Conservation (phyloP, 2,113 vertebrate genomes). For the Progne subis region DNA sequence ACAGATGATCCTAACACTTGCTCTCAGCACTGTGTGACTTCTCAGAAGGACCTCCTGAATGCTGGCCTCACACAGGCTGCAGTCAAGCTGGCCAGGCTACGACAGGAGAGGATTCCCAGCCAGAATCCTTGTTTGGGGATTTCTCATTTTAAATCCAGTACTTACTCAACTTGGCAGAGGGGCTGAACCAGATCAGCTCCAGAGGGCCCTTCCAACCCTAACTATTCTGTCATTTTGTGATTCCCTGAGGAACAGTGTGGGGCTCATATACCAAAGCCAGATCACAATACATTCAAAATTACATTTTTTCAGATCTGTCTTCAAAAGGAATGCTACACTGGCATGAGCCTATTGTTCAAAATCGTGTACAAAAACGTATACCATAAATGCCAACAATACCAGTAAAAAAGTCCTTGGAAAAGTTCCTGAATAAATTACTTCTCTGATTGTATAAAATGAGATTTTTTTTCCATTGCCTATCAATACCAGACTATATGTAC, state of each 20-base stretch:
- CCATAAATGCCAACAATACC: neutral
- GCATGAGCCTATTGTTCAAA: neutral
- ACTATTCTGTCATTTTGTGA: neutral
- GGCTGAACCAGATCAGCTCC: neutral
- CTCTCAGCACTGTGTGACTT: accelerated
- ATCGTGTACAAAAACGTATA: neutral
- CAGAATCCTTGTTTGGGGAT: neutral
- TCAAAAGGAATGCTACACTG: neutral
- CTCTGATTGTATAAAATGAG: neutral
- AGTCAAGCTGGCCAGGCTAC: neutral
- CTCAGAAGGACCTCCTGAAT: neutral
- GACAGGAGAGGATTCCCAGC: neutral
- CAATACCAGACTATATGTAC: neutral
- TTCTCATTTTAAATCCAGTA: neutral
- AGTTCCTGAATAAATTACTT: neutral
- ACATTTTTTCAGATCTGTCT: neutral
- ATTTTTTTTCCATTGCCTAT: neutral
- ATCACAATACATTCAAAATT: neutral
- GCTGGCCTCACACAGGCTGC: neutral
- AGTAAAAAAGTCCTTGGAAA: neutral
- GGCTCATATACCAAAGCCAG: neutral
- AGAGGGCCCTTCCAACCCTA: neutral
- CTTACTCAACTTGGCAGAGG: neutral
- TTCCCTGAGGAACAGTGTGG: neutral
- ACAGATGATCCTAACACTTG: neutral